These are phyloP conservation scores for Felis chaus DNA, from an alignment of 2,113 vertebrate genomes.

Conservation along the genomic window DNA sequence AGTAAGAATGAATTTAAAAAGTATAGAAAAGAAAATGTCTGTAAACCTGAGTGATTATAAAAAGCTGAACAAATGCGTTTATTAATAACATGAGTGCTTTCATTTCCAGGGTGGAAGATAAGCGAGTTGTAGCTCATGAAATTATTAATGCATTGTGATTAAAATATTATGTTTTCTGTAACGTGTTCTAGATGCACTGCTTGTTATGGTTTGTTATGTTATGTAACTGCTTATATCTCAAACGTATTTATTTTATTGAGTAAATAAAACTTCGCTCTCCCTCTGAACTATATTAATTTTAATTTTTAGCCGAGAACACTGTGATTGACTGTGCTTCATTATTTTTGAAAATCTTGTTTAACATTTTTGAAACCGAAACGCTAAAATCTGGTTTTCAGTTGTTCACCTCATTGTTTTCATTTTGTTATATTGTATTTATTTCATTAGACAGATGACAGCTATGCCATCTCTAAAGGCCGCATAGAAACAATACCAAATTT, in stretches of 20 bases:
- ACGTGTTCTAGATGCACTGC: background rate
- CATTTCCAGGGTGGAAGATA: background rate
- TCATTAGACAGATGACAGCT: background rate
- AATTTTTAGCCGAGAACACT: background rate
- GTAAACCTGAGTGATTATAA: background rate
- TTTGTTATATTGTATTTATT: background rate
- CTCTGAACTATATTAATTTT: background rate
- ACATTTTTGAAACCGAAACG: background rate
- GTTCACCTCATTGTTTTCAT: background rate
- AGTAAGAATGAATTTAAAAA: background rate
- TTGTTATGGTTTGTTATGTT: background rate
- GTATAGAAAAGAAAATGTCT: background rate
- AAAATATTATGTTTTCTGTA: background rate
- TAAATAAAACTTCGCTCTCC: background rate
- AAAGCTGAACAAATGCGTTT: background rate
- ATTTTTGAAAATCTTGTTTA: background rate
- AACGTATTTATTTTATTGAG: background rate
- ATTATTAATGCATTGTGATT: background rate
- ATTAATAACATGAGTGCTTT: background rate
- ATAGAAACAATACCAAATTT: background rate
- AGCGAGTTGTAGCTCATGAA: background rate
- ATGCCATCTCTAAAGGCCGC: background rate
- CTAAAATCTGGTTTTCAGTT: background rate
- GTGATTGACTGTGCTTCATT: background rate
- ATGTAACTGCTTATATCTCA: background rate